Conservation (phyloP, 2,113 vertebrate genomes). For the Bostrychus sinensis region DNA sequence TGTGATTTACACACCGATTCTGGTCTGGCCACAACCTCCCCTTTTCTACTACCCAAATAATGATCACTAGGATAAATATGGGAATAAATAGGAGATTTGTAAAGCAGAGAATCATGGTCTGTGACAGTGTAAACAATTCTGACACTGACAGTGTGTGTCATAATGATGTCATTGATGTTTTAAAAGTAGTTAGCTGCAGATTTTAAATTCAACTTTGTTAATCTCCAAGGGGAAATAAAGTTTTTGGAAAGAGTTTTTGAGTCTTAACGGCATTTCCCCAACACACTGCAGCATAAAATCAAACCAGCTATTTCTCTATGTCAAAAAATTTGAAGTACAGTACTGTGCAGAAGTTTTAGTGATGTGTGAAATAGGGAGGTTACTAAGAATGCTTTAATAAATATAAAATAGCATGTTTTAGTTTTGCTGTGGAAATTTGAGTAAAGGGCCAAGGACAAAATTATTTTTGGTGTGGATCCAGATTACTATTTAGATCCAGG, state of each 20-base stretch:
- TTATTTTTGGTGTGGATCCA: too few relatives aligned
- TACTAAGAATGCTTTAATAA: too few relatives aligned
- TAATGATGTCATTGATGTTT: not conserved
- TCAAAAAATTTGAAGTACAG: too few relatives aligned
- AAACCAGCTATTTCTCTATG: not conserved
- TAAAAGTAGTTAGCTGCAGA: not conserved
- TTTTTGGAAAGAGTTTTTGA: too few relatives aligned
- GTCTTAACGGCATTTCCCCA: too few relatives aligned
- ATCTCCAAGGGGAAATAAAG: not conserved
- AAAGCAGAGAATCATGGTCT: constrained; percentile 1
- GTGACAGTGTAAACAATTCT: not conserved
- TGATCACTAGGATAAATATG: not conserved
- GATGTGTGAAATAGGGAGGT: too few relatives aligned
- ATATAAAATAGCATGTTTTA: too few relatives aligned
- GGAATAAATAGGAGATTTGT: not conserved
- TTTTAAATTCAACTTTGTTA: not conserved
- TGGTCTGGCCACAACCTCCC: constrained; percentile 7
- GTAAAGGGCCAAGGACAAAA: too few relatives aligned
- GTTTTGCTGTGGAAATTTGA: too few relatives aligned
- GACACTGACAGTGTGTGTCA: not conserved
- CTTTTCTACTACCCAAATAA: constrained; percentile 9
- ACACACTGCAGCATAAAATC: too few relatives aligned
- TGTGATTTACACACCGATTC: constrained; percentile 13
- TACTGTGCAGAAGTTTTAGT: too few relatives aligned
- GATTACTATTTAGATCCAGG: too few relatives aligned